phyloP scores from a whole-genome alignment of 1,140 invertebrate species.

The Megathymus violae region DNA sequence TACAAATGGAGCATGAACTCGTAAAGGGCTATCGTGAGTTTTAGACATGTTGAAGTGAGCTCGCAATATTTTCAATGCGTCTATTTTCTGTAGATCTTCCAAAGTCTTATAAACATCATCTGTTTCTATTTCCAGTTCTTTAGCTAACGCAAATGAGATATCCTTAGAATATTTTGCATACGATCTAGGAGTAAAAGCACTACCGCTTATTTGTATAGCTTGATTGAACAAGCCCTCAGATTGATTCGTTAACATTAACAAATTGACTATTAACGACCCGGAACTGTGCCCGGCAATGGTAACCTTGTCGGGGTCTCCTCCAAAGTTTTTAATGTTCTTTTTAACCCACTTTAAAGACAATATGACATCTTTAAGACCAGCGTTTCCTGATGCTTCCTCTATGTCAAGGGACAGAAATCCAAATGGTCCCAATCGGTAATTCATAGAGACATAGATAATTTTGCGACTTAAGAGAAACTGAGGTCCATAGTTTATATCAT shows the following conservation, averaged over 20 bases:
- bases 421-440: constrained; percentile 84
- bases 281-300: constrained; percentile 74
- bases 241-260: constrained; percentile 46
- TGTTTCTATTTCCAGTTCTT: constrained; percentile 28
- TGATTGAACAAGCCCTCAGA: constrained; percentile 44
- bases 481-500: constrained; percentile 37
- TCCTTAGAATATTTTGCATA: constrained; percentile 32
- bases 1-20: constrained; percentile 41
- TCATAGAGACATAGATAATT: constrained; percentile 42
- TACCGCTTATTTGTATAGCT: constrained; percentile 47
- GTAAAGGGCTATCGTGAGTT: constrained; percentile 25
- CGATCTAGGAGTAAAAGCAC: constrained; percentile 42
- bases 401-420: constrained; percentile 87
- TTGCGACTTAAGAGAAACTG: constrained; percentile 34
- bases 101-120: constrained; percentile 23
- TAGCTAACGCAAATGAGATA: constrained; percentile 29
- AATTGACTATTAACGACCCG: constrained; percentile 60
- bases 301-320: constrained; percentile 47
- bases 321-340: constrained; percentile 84
- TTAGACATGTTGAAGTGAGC: constrained; percentile 36
- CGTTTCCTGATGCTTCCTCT: constrained; percentile 86
- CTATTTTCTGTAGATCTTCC: constrained; percentile 26
- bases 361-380: constrained; percentile 89
- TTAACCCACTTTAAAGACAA: constrained; percentile 88
- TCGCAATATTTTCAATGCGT: constrained; percentile 39